Base-by-base conservation (phyloP, 2,797 vertebrate species). In the Bradypodion pumilum region DNA sequence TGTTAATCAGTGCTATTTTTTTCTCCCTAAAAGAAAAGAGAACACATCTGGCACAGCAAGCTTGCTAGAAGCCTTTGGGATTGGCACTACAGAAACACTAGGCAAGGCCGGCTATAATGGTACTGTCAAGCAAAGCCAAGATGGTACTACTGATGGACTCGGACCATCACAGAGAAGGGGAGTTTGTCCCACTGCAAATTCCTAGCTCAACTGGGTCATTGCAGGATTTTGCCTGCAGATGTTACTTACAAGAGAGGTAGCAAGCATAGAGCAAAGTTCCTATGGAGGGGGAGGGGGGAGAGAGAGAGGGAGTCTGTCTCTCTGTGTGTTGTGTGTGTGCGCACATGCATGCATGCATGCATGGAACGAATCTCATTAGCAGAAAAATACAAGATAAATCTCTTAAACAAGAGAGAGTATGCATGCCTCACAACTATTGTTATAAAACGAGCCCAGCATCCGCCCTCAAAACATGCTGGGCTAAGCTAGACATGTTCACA, bases 1-100 rank as follows among this genome's bases (percentile, higher is more conserved):
- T 95, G 93, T 92, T 95, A 94, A 94, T 94, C 93, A 94, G 85
- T 92, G 90, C 89, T 93, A 94, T 92, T 94, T 95, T 94, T 59
- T 92, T 94, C n/a, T n/a, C n/a, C 92, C 90, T 84, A 92, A 88
- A 84, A 93, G n/a, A n/a, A 86, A 87, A 92, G 87, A 85, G 91
- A 92, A 88, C 87, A 94, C 89, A 95, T 92, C 85, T 92, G 90
- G 89, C 86, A 92, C 88, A 92, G 90, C 37, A 52, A 86, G 82
- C 85, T 86, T 86, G 87, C 88, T 89, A 90, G 83, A 91, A 91
- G 89, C 80, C 78, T 81, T 87, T 91, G 92, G 86, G 89, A 88
- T 74, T 88, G 78, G 76, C 80, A 88, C 86, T 91, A 85, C 74
- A 92, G 85, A 80, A 91, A 83, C 80, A 87, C 84, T 82, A 73